These are phyloP conservation scores for Lutjanus argentimaculatus DNA, from an alignment of 2,797 vertebrate genomes.

Conservation along the genomic window DNA sequence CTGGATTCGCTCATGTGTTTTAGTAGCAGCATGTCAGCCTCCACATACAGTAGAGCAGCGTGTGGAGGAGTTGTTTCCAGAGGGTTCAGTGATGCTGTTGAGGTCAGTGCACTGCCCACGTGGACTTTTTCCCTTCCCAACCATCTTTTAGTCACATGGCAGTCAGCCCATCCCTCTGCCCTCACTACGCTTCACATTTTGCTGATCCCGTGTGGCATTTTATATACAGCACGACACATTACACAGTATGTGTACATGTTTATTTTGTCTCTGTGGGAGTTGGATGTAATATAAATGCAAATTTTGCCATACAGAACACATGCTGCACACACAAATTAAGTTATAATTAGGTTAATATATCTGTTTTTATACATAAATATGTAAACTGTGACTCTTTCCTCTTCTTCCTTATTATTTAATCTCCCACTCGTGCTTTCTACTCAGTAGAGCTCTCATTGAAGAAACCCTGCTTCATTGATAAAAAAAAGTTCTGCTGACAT, in stretches of 20 bases:
- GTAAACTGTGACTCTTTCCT: background rate
- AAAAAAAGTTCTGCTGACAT: background rate
- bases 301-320: conserved; percentile 1
- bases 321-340: background rate
- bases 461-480: background rate
- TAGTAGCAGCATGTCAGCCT: background rate
- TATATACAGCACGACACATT: background rate
- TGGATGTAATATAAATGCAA: conserved; percentile 2
- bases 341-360: background rate
- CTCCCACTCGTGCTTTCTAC: background rate
- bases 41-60: background rate
- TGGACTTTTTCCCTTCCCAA: background rate
- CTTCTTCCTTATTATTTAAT: background rate
- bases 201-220: conserved; percentile 15
- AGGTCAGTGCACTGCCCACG: conserved; percentile 24
- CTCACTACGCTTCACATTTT: background rate
- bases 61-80: background rate
- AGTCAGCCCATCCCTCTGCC: background rate
- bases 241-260: background rate
- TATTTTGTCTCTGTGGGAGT: conserved; percentile 5
- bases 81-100: conserved; percentile 11
- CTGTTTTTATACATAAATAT: background rate
- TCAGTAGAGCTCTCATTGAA: background rate
- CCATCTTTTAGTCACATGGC: conserved; percentile 6
- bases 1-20: background rate